These are phyloP conservation scores for Sciurus niger DNA, from an alignment of 2,113 vertebrate species.

Conservation along the genomic window DNA sequence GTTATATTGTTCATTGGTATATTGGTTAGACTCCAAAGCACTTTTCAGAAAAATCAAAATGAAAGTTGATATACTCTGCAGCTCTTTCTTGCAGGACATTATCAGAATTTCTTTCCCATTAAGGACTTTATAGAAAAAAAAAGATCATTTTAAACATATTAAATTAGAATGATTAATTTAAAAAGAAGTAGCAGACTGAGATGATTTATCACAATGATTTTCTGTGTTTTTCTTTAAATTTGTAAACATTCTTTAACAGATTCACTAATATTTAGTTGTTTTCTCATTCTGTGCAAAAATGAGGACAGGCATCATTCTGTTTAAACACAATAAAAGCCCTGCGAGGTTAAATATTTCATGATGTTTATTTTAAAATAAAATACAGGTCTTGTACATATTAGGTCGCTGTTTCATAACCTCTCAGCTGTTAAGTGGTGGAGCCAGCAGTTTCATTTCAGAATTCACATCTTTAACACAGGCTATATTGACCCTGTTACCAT, in stretches of 20 bases:
- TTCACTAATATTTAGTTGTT: not conserved
- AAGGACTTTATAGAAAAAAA: not conserved
- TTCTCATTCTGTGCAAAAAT: not conserved
- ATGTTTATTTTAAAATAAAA: not conserved
- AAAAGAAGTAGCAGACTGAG: not conserved
- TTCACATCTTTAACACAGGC: not conserved
- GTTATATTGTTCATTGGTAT: too few relatives aligned
- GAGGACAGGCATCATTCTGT: not conserved
- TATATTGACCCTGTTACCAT: not conserved
- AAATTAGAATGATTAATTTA: not conserved
- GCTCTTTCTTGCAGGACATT: not conserved
- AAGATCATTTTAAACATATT: not conserved
- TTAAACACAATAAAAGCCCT: not conserved
- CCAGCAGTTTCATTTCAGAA: not conserved
- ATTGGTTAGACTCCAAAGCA: not conserved
- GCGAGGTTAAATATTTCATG: not conserved
- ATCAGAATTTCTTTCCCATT: not conserved
- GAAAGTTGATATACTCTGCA: not conserved
- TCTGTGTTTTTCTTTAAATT: not conserved
- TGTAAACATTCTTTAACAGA: not conserved
- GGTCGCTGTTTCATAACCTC: not conserved
- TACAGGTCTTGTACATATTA: not conserved
- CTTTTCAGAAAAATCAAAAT: not conserved
- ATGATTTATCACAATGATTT: not conserved
- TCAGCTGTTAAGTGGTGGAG: not conserved